Percentiles rank a stretch among this genome's conserved stretches.
Evolutionary conservation across 2,113 vertebrate genomes (phyloP).

Genomic region (Cyprinodon variegatus): DNA sequence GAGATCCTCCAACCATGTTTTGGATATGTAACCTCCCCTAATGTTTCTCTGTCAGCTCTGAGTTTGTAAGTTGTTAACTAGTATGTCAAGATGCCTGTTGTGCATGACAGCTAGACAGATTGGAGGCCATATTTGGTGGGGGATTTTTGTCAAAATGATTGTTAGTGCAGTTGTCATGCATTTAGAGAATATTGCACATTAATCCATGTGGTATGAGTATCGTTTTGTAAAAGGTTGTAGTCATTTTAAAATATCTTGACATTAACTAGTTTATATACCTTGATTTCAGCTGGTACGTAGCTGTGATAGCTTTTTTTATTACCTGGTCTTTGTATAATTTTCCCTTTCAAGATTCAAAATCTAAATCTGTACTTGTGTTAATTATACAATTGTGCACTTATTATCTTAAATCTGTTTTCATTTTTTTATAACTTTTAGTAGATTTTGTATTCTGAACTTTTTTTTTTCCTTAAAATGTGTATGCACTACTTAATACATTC

Average conservation of each 20-base stretch:
- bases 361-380: background rate
- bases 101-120: conserved; percentile 69
- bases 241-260: conserved; percentile 57
- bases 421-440: background rate
- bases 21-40: conserved; percentile 48
- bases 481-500: conserved; percentile 1
- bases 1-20: conserved; percentile 20
- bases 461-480: conserved; percentile 26
- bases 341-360: conserved; percentile 12
- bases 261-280: conserved; percentile 57
- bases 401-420: background rate
- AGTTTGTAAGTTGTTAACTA: conserved; percentile 59
- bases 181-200: conserved; percentile 53
- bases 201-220: conserved; percentile 40
- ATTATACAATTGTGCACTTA: conserved; percentile 1
- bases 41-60: conserved; percentile 66
- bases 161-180: conserved; percentile 57
- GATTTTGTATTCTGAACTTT: conserved; percentile 12
- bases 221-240: conserved; percentile 43
- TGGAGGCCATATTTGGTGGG: conserved; percentile 69
- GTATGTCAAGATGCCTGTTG: conserved; percentile 58
- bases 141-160: conserved; percentile 65
- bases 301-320: conserved; percentile 26
- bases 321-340: background rate
- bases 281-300: conserved; percentile 37